Percentiles rank a stretch among this genome's conserved stretches.
phyloP scores from a whole-genome alignment of 2,888 invertebrate genomes.

The Hyppa rectilinea region DNA sequence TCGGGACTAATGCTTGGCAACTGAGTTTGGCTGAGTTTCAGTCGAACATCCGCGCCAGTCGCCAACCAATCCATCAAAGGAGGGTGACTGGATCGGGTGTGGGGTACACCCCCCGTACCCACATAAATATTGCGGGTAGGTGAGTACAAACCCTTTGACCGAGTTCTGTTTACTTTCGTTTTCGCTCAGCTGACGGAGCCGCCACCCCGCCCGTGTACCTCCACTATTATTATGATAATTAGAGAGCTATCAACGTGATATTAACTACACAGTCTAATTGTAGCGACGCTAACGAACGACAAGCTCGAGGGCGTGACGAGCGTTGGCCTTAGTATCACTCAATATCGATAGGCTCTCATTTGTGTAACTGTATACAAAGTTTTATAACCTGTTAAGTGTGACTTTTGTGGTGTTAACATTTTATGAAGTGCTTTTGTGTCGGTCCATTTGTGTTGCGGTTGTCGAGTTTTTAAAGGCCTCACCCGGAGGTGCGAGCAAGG shows the following conservation, averaged over 20 bases:
- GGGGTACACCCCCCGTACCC: constrained; percentile 86
- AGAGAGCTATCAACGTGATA: constrained; percentile 85
- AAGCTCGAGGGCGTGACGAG: constrained; percentile 50
- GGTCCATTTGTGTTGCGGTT: constrained; percentile 49
- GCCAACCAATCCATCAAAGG: constrained; percentile 91
- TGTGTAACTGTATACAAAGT: constrained; percentile 33
- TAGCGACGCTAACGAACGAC: constrained; percentile 63
- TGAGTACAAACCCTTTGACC: constrained; percentile 91
- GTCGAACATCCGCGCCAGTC: constrained; percentile 89
- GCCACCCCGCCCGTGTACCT: constrained; percentile 83
- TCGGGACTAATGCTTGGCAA: constrained; percentile 85
- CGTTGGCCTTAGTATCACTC: constrained; percentile 41
- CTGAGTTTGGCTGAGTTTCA: constrained; percentile 85
- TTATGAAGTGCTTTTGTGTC: constrained; percentile 41
- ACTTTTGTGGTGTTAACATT: constrained; percentile 33
- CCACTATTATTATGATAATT: constrained; percentile 90
- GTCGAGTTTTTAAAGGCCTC: constrained; percentile 65
- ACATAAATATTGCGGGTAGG: constrained; percentile 91
- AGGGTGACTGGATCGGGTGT: constrained; percentile 88
- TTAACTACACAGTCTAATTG: constrained; percentile 77
- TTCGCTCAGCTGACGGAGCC: constrained; percentile 91
- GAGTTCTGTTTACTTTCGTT: constrained; percentile 91
- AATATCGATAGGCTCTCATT: constrained; percentile 41
- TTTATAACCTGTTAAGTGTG: constrained; percentile 8
- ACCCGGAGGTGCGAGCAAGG: constrained; percentile 71